Conservation (phyloP, 2,113 vertebrate species). For the Potamarius usumacintae region DNA sequence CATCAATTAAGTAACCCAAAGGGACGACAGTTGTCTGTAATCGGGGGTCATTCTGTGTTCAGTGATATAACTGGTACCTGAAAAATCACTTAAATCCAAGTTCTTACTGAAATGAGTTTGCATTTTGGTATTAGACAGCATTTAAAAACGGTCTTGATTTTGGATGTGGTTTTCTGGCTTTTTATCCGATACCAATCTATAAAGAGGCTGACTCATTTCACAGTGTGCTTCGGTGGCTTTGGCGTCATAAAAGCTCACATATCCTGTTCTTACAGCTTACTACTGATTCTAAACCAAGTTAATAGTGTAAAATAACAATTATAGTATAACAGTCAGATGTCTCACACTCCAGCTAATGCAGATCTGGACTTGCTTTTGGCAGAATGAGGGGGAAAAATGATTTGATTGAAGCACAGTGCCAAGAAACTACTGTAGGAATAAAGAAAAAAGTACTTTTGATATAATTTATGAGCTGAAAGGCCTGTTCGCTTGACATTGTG, state of each 20-base stretch:
- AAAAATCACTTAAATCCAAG: background rate
- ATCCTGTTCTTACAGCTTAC: conserved; percentile 56
- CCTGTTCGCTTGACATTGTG: background rate
- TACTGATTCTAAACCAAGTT: background rate
- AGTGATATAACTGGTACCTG: background rate
- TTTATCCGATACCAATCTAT: conserved; percentile 59
- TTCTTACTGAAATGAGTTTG: background rate
- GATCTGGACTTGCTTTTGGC: background rate
- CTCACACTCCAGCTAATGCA: background rate
- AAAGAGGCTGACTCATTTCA: conserved; percentile 64
- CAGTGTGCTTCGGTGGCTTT: conserved; percentile 50
- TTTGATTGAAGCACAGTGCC: background rate
- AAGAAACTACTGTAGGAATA: background rate
- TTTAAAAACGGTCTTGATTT: conserved; percentile 15
- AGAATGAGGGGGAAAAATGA: background rate
- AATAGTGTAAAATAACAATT: background rate
- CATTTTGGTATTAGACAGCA: background rate
- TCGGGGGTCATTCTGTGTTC: background rate
- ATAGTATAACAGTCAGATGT: background rate
- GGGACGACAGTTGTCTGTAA: background rate
- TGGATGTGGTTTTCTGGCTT: conserved; percentile 57
- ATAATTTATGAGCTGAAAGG: background rate
- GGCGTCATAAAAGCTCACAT: conserved; percentile 57
- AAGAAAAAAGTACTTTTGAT: background rate
- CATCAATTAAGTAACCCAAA: background rate